A percentile compares a stretch with the other conserved stretches of the same genome.
phyloP scores from a whole-genome alignment of 2,797 vertebrate genomes.

The Borostomias antarcticus region DNA sequence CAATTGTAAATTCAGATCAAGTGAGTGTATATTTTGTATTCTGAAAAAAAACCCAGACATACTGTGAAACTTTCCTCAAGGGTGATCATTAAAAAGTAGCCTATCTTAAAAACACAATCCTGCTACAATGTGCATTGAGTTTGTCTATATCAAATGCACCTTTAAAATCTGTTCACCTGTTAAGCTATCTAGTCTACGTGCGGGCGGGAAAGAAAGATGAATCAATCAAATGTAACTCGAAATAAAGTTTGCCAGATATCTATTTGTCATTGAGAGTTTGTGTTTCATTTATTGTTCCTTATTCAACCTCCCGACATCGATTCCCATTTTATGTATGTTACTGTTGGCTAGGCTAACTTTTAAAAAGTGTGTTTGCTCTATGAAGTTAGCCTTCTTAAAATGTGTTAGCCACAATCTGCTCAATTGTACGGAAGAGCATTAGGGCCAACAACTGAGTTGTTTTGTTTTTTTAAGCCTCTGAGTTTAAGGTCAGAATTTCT shows the following conservation, averaged over 20 bases:
- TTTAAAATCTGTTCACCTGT: neutral
- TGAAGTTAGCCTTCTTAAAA: no score
- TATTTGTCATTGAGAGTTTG: neutral
- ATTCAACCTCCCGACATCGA: no score
- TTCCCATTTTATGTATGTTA: no score
- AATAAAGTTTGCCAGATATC: slow-evolving; percentile 8
- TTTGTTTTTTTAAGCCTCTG: no score
- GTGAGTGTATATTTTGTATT: slow-evolving; percentile 19
- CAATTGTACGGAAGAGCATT: no score
- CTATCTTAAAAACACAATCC: no score
- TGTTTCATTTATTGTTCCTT: neutral
- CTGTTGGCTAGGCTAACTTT: no score
- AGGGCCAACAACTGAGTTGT: no score
- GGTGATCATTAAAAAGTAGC: neutral
- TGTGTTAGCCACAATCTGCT: no score
- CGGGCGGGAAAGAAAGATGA: neutral
- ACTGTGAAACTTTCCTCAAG: slow-evolving; percentile 6
- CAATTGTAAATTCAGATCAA: slow-evolving; percentile 9
- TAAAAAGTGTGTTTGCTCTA: no score
- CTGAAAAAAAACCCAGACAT: slow-evolving; percentile 6
- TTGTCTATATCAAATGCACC: neutral
- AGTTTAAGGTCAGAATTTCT: no score
- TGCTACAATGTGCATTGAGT: neutral
- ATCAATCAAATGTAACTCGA: neutral
- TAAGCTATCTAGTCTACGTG: neutral